Percentiles rank a stretch among this genome's conserved stretches.
phyloP scores from a whole-genome alignment of 2,113 vertebrate genomes.

The Apistogramma diplotaenia region DNA sequence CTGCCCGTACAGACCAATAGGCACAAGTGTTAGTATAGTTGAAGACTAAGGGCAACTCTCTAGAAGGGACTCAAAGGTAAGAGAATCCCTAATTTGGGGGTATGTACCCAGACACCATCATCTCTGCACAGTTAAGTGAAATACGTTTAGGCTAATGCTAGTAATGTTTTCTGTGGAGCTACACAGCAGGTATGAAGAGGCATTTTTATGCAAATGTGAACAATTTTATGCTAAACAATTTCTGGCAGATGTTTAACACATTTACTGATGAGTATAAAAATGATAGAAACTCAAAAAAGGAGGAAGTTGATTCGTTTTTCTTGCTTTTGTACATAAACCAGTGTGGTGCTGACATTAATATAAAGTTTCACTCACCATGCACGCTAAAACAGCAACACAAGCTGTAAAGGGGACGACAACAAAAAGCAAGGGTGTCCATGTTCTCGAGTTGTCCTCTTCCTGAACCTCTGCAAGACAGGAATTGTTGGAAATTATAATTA shows the following conservation, averaged over 20 bases:
- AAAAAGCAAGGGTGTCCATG: constrained; percentile 47
- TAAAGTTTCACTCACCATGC: constrained; percentile 60
- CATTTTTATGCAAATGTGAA: too few relatives aligned
- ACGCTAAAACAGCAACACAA: constrained; percentile 49
- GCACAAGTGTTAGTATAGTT: not conserved
- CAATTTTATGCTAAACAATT: too few relatives aligned
- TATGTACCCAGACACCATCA: not conserved
- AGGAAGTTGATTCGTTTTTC: too few relatives aligned
- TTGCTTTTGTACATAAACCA: too few relatives aligned
- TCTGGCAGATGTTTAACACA: too few relatives aligned
- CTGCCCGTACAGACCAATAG: not conserved
- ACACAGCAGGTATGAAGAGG: too few relatives aligned
- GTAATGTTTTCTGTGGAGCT: too few relatives aligned
- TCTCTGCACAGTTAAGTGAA: not conserved
- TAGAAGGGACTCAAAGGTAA: not conserved
- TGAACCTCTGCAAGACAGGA: constrained; percentile 42
- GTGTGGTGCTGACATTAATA: too few relatives aligned
- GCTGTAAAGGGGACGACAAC: constrained; percentile 55
- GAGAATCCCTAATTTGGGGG: not conserved
- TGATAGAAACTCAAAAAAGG: not conserved
- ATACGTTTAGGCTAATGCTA: too few relatives aligned
- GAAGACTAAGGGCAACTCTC: not conserved
- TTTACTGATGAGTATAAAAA: too few relatives aligned
- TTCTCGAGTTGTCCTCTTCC: constrained; percentile 43
- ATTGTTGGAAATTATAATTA: constrained; percentile 18